phyloP scores from a whole-genome alignment of 2,113 vertebrate genomes.

The Elephas maximus region DNA sequence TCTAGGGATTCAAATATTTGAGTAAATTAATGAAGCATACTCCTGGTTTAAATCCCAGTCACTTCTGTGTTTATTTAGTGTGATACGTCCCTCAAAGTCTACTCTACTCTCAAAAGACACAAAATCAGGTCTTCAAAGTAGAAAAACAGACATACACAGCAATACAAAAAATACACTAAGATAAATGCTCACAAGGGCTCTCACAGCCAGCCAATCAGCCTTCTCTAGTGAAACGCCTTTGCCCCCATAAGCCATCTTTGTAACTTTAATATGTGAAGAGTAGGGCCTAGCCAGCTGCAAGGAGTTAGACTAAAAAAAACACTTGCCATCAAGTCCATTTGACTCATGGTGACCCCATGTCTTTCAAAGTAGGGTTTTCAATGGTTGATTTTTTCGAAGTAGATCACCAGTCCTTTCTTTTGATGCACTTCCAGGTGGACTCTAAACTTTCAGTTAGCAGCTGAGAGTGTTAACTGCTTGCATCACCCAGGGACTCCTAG shows the following conservation, averaged over 20 bases:
- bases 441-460: background rate
- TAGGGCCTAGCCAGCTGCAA: background rate
- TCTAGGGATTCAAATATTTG: background rate
- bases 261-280: background rate
- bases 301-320: too few relatives aligned
- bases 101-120: background rate
- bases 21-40: background rate
- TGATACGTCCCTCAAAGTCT: background rate
- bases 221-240: background rate
- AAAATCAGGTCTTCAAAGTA: slow-evolving; percentile 21
- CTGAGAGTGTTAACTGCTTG: background rate
- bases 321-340: background rate
- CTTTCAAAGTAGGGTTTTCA: background rate
- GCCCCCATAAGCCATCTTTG: background rate
- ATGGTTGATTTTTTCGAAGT: background rate
- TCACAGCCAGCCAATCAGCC: background rate
- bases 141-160: background rate
- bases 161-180: background rate
- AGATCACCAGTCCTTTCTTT: background rate
- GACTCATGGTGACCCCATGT: background rate
- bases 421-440: background rate
- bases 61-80: background rate
- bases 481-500: background rate
- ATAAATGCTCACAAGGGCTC: background rate
- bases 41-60: background rate